Conservation (phyloP, 2,888 invertebrate species). For the Cosmorhoe ocellata region DNA sequence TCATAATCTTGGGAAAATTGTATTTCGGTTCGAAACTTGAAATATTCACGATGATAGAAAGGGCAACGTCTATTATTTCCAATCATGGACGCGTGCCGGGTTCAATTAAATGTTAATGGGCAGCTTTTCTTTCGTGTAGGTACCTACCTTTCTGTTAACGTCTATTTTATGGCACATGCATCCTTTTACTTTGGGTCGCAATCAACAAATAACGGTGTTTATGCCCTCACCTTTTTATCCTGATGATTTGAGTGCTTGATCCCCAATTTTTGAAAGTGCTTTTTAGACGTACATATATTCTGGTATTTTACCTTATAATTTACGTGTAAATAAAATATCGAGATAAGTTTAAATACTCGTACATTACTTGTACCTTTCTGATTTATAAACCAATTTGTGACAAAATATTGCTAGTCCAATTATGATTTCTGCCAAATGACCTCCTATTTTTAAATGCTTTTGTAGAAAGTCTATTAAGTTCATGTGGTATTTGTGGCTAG, state of each 20-base stretch:
- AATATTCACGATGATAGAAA: no score
- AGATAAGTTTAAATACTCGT: no score
- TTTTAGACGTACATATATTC: neutral
- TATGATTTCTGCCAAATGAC: no score
- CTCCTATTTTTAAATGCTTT: no score
- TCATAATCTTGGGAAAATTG: conserved; percentile 20
- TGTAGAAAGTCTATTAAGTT: no score
- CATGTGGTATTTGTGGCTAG: no score
- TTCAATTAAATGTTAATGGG: neutral
- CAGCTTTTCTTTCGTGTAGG: neutral
- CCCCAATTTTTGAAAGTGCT: conserved; percentile 16
- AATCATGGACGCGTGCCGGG: no score
- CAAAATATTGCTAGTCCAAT: no score
- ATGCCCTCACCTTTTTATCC: conserved; percentile 12
- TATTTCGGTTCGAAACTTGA: conserved; percentile 3
- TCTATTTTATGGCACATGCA: neutral
- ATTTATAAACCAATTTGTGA: no score
- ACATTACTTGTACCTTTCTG: no score
- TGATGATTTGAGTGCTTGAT: conserved; percentile 11
- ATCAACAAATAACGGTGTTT: conserved; percentile 12
- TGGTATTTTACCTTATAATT: neutral
- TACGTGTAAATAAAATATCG: conserved; percentile 11
- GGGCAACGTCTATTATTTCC: no score
- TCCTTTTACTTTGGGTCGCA: conserved; percentile 14
- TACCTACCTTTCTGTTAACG: conserved; percentile 5